Conservation (phyloP, 2,888 invertebrate genomes). For the Litoditis marina region DNA sequence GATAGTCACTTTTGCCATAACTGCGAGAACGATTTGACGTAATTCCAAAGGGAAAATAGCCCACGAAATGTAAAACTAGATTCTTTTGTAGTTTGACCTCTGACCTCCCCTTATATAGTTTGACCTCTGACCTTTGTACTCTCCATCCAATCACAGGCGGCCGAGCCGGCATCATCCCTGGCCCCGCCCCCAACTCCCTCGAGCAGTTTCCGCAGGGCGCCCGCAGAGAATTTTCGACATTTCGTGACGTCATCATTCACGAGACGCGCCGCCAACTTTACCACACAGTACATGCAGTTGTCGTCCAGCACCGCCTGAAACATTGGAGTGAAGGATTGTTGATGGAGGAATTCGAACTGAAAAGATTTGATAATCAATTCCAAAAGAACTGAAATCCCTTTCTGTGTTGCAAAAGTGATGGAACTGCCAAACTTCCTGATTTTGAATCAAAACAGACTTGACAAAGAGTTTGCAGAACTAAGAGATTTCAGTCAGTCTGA, state of each 20-base stretch:
- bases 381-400: background rate
- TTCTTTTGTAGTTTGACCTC: too few species aligned
- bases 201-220: constrained; percentile 74
- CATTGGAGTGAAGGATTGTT: too few species aligned
- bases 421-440: too few species aligned
- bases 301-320: constrained; percentile 69
- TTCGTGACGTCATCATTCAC: constrained; percentile 78
- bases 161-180: constrained; percentile 42
- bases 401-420: too few species aligned
- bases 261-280: constrained; percentile 76
- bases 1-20: background rate
- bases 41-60: too few species aligned
- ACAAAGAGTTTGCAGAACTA: too few species aligned
- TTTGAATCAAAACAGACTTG: too few species aligned
- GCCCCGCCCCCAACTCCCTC: constrained; percentile 51
- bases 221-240: constrained; percentile 74
- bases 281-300: constrained; percentile 72
- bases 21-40: background rate
- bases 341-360: too few species aligned
- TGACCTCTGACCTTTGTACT: constrained; percentile 30
- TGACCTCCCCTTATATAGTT: too few species aligned
- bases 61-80: too few species aligned
- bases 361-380: background rate
- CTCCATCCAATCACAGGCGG: constrained; percentile 51
- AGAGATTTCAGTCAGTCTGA: too few species aligned